Evolutionary conservation across 2,113 vertebrate genomes (phyloP), one percentile per base, ranked within the genome.

Genomic region (Oncorhynchus masou): DNA sequence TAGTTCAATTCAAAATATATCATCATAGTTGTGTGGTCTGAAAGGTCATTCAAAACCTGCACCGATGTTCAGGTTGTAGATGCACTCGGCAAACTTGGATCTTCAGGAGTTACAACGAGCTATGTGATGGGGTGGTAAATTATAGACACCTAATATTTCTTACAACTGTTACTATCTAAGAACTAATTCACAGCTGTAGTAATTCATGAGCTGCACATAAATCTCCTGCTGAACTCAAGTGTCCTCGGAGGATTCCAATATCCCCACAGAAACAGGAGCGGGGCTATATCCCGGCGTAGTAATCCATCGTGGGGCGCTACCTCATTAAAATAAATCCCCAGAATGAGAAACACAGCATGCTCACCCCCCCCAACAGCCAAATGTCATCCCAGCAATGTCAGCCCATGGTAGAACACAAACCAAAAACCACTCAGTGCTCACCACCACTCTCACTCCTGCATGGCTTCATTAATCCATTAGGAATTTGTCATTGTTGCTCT

Each of bases 281-380:
- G 15, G 22, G 3, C 5, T 48, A 64, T 34, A 31, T 1, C 25
- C 25, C 1, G 70, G 54, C 19, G 39, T 45, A 2, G 49, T 76
- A 78, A 81, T 82, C 75, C 75, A 67, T 65, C 71, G 60, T 70
- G 22, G 22, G 70, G 5, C 19, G 48, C 62, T 22, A 49, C 76
- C 79, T 85, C 81, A 77, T 87, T 85, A 83, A 76, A 75, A 49
- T 48, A 64, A 80, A 76, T 62, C 39, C 60, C 76, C 68, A 72
- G 78, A 67, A 75, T 76, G 67, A 65, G 67, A 60, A 71, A 45
- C 39, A 31, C n/a, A 51, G 25, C 22, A 68, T 78, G 12, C 7
- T 22, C 20, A 2, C 5, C 3, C 5, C 22, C 34, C 8, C 34
- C 64, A 24, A 68, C n/a, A 73, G 70, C 66, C 67, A 60, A 34